Percentiles rank a stretch among this genome's conserved stretches.
These are phyloP conservation scores for Centropristis striata DNA, from an alignment of 2,113 vertebrate genomes.

Conservation along the genomic window DNA sequence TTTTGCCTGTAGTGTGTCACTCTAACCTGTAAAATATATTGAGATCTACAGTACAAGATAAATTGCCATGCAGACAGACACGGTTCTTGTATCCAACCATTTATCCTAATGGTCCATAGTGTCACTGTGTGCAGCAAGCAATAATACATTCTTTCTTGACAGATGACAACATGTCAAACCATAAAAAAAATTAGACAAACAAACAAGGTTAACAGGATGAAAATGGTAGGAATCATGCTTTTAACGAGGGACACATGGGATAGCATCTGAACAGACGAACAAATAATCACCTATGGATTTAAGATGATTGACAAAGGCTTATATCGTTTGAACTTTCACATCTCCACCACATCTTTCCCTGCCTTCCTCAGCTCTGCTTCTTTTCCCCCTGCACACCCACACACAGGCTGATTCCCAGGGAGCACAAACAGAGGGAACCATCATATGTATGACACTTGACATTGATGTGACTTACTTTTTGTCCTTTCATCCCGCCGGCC, in stretches of 20 bases:
- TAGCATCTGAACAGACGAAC: constrained; percentile 17
- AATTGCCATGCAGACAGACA: not conserved
- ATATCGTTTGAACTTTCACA: constrained; percentile 21
- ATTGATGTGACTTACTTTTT: constrained; percentile 86
- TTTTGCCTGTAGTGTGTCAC: too few relatives aligned
- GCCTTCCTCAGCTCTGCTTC: not conserved
- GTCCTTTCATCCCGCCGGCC: constrained; percentile 83
- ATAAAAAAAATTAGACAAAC: not conserved
- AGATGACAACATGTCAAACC: not conserved
- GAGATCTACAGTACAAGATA: not conserved
- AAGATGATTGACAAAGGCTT: constrained; percentile 38
- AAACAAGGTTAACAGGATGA: not conserved
- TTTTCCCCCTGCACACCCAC: not conserved
- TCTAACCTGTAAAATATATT: not conserved
- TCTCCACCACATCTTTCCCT: constrained; percentile 7
- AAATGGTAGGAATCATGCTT: constrained; percentile 2
- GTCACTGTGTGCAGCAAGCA: not conserved
- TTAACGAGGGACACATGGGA: constrained; percentile 23
- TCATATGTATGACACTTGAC: constrained; percentile 66
- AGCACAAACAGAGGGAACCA: constrained; percentile 52
- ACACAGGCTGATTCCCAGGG: constrained; percentile 9
- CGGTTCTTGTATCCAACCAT: not conserved
- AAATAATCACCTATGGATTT: constrained; percentile 24
- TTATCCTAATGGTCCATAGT: not conserved
- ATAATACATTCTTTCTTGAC: not conserved